phyloP scores from a whole-genome alignment of 2,888 invertebrate genomes.

The Homarus gammarus region DNA sequence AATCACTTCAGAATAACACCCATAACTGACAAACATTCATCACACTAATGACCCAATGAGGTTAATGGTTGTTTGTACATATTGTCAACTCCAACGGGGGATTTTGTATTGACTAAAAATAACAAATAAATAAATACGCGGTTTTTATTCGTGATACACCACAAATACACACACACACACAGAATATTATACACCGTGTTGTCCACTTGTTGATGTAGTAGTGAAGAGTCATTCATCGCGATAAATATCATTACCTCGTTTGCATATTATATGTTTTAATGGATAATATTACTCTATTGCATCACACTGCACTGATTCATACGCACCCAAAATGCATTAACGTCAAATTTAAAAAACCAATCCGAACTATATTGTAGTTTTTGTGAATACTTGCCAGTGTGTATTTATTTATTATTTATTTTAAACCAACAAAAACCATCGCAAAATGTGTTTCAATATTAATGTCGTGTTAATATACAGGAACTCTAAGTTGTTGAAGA shows the following conservation, averaged over 20 bases:
- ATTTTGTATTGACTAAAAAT: no score
- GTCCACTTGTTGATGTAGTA: background rate
- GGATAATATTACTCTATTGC: background rate
- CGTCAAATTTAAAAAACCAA: background rate
- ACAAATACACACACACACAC: no score
- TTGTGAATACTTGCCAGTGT: background rate
- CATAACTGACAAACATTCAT: background rate
- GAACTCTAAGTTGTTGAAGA: background rate
- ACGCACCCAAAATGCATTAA: background rate
- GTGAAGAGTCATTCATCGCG: background rate
- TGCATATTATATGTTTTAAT: conserved; percentile 20
- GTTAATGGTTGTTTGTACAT: background rate
- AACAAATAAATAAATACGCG: no score
- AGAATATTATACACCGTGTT: no score
- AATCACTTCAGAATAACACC: no score
- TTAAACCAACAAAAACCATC: background rate
- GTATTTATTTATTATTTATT: background rate
- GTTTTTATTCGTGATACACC: no score
- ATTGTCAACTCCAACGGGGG: no score
- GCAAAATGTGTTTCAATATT: background rate
- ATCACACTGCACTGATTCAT: background rate
- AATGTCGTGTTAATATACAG: background rate
- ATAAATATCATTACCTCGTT: conserved; percentile 36
- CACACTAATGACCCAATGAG: background rate
- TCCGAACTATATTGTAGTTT: background rate